Evolutionary conservation across 2,797 vertebrate genomes (phyloP).

Genomic region (Acipenser oxyrinchus): DNA sequence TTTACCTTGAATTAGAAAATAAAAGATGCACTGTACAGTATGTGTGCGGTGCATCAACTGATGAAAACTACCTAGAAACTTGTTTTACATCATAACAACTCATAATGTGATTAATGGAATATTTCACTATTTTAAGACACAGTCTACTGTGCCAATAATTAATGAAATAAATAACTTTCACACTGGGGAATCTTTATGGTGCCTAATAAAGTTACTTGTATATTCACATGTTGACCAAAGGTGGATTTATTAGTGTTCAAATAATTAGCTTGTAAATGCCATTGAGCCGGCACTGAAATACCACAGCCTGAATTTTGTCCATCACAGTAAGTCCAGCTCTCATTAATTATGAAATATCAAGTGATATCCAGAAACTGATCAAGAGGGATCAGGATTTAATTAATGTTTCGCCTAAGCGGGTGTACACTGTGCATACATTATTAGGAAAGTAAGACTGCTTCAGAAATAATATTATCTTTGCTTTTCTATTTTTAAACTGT

Average conservation of each 20-base stretch:
- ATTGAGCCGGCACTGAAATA: background rate
- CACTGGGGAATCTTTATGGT: background rate
- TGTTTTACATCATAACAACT: too few species aligned
- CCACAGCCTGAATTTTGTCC: background rate
- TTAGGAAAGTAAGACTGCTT: too few species aligned
- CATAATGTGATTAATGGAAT: too few species aligned
- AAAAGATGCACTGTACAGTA: too few species aligned
- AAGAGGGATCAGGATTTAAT: conserved; percentile 1
- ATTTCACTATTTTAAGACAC: background rate
- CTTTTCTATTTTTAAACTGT: too few species aligned
- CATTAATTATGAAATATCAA: conserved; percentile 1
- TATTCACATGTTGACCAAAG: background rate
- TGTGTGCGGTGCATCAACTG: too few species aligned
- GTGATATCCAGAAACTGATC: background rate
- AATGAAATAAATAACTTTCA: background rate
- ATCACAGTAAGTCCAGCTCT: background rate
- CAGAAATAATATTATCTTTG: too few species aligned
- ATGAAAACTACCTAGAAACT: too few species aligned
- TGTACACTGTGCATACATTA: background rate
- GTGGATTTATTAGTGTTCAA: conserved; percentile 2
- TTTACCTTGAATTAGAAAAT: too few species aligned
- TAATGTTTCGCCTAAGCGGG: background rate
- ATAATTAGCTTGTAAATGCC: conserved; percentile 6
- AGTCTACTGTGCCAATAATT: background rate
- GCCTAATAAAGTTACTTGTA: conserved; percentile 2